phyloP scores from a whole-genome alignment of 2,888 invertebrate genomes.

The Phengaris arion region DNA sequence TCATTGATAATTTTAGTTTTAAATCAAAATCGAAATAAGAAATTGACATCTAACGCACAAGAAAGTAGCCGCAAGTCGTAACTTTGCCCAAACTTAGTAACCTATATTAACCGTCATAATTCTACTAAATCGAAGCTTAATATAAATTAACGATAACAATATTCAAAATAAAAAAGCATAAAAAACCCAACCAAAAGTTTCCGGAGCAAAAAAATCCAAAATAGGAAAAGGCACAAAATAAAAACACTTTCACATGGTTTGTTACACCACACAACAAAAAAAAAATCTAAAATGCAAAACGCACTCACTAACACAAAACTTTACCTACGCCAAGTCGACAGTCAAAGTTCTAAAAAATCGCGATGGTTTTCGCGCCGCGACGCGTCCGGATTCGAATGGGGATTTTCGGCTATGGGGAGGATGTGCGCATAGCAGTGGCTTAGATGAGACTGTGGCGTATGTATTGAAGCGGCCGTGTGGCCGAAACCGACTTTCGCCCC shows the following conservation, averaged over 20 bases:
- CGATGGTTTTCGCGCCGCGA: slow-evolving; percentile 64
- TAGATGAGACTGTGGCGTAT: slow-evolving; percentile 76
- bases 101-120: not conserved
- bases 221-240: slow-evolving; percentile 73
- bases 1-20: not conserved
- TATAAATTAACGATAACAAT: slow-evolving; percentile 37
- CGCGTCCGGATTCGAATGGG: slow-evolving; percentile 59
- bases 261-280: slow-evolving; percentile 60
- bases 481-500: slow-evolving; percentile 76
- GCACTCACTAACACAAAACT: slow-evolving; percentile 72
- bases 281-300: slow-evolving; percentile 60
- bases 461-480: slow-evolving; percentile 67
- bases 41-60: not conserved
- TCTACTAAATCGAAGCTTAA: slow-evolving; percentile 24
- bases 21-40: not conserved
- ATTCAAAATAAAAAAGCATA: slow-evolving; percentile 45
- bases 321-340: slow-evolving; percentile 74
- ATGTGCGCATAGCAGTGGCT: slow-evolving; percentile 78
- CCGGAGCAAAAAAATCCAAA: slow-evolving; percentile 77
- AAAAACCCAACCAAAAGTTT: slow-evolving; percentile 69
- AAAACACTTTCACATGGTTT: slow-evolving; percentile 68
- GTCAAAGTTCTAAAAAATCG: slow-evolving; percentile 53
- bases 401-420: slow-evolving; percentile 76
- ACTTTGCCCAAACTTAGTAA: not conserved
- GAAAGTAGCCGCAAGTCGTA: not conserved